Base-by-base conservation (phyloP, 2,113 vertebrate genomes). In the Grammomys surdaster region DNA sequence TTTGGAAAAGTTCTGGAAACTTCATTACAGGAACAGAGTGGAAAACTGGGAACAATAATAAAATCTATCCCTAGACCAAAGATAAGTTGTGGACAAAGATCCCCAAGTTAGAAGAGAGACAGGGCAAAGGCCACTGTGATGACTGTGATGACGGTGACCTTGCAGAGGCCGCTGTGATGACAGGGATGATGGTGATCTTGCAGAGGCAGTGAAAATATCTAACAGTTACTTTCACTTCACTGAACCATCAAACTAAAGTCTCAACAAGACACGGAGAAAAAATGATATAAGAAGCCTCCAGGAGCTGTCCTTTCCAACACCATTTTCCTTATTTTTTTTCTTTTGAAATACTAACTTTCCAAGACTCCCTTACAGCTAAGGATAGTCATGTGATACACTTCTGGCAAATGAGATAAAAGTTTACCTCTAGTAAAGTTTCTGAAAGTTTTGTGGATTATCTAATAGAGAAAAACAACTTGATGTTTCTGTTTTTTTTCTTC, bases 311-410 rank as follows among this genome's bases (percentile, higher is more conserved):
- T 89, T 77, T 17, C 60, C 67, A 93, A 43, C 9, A 46, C 24
- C 28, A 43, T 19, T 87, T 90, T 88, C 46, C 46, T 33, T 51
- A 12, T 76, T 24, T 20, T 43, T 80, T 58, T 88, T 91, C 67
- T 81, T 56, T 73, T 24, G 54, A 94, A 94, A 26, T 31, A 40
- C 7, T 88, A 51, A 17, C 46, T 80, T 78, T 63, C 22, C 28
- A 91, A 82, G 87, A 4, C 54, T 87, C 63, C 13, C 33, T 95
- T 95, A 67, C 20, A 82, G 43, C 67, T 92, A 82, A 82, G 43
- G 36, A 67, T n/a, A 48, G 5, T 89, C 48, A 65, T 5, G 10
- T 70, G 65, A 92, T 48, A 90, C 2, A 75, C 10, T 40, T 94
- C 26, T 75, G 31, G 63, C 58, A 43, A 72, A 78, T 73, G 43